Percentiles rank a stretch among this genome's conserved stretches.
These are phyloP conservation scores for Muntiacus reevesi DNA, from an alignment of 2,113 vertebrate species.

Conservation along the genomic window DNA sequence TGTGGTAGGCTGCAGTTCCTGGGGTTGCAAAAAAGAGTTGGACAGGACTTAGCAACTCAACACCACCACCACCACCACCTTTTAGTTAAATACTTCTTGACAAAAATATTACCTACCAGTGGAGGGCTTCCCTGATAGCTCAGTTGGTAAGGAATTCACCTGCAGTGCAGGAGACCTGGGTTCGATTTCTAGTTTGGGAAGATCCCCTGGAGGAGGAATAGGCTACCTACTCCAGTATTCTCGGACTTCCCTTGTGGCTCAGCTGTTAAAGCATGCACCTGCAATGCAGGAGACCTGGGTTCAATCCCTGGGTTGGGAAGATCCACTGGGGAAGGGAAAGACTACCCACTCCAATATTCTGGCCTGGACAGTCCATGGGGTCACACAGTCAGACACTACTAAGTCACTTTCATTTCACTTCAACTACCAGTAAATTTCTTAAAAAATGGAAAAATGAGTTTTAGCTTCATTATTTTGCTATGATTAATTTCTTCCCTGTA, in stretches of 20 bases:
- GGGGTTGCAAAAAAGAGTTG: neutral
- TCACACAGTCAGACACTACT: neutral
- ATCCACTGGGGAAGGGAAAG: neutral
- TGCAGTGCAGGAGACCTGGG: fast-evolving
- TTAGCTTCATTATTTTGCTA: neutral
- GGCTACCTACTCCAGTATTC: no score
- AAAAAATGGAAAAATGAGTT: neutral
- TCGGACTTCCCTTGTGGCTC: neutral
- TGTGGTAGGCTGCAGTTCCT: neutral
- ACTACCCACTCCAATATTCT: neutral
- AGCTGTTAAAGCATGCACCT: neutral
- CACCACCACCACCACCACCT: neutral
- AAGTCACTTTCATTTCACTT: neutral
- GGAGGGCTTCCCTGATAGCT: neutral
- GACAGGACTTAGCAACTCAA: neutral
- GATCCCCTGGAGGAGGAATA: no score
- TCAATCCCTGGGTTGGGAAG: neutral
- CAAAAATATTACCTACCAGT: neutral
- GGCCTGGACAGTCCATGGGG: neutral
- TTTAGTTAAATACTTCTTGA: neutral
- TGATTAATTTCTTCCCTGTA: neutral
- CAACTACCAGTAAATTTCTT: neutral
- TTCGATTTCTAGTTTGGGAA: neutral
- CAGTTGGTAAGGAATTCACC: neutral
- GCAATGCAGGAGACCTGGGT: fast-evolving